These are phyloP conservation scores for Saxicola maurus DNA, from an alignment of 2,797 vertebrate genomes.

Conservation along the genomic window DNA sequence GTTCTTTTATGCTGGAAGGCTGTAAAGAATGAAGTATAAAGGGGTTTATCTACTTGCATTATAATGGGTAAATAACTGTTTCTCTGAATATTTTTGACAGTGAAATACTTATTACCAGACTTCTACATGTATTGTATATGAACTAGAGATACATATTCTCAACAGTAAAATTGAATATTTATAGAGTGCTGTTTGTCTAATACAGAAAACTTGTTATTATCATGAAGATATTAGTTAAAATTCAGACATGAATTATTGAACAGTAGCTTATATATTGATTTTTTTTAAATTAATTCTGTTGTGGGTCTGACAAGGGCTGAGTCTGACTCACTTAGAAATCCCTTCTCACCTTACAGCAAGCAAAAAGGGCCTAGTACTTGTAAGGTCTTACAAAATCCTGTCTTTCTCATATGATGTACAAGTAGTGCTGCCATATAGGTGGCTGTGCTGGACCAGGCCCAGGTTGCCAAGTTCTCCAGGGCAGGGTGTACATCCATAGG, in stretches of 20 bases:
- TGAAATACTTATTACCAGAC: not conserved
- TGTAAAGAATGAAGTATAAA: not conserved
- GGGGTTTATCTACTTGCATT: not conserved
- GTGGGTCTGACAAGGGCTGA: rapidly evolving
- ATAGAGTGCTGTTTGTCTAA: not conserved
- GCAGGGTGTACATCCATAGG: not conserved
- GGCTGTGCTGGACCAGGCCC: not conserved
- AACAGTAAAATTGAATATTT: not conserved
- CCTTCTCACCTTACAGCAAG: not conserved
- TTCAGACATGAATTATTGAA: not conserved
- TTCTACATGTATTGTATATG: not conserved
- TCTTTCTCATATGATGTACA: not conserved
- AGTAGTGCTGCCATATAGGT: not conserved
- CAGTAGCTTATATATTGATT: not conserved
- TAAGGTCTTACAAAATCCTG: not conserved
- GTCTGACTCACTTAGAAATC: not conserved
- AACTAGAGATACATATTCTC: not conserved
- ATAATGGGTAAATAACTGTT: not conserved
- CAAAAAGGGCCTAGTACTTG: not conserved
- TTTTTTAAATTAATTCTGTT: not conserved
- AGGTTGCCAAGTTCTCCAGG: not conserved
- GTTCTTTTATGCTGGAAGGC: not conserved
- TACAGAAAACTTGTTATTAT: not conserved
- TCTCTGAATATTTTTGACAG: not conserved
- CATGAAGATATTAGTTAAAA: not conserved